phyloP scores from a whole-genome alignment of 2,797 vertebrate species.

The Pagetopsis macropterus region DNA sequence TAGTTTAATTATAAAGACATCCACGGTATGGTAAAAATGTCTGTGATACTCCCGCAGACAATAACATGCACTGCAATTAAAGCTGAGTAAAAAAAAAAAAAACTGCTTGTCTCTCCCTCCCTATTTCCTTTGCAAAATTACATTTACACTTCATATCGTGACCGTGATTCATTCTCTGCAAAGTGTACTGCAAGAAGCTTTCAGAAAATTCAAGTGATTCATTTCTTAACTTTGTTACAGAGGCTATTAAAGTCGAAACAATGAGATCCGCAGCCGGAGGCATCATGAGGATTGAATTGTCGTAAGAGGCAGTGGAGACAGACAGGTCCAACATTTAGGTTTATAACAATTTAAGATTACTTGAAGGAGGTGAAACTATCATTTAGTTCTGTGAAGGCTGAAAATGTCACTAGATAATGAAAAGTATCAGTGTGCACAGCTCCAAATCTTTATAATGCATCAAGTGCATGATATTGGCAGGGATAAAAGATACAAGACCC shows the following conservation, averaged over 20 bases:
- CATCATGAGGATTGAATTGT: constrained; percentile 21
- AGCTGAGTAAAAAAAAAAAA: constrained; percentile 4
- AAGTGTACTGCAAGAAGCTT: constrained; percentile 47
- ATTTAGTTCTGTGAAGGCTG: background rate
- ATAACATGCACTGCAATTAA: constrained; percentile 49
- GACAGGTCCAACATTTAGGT: constrained; percentile 20
- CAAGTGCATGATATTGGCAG: too few relatives aligned
- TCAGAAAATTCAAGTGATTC: constrained; percentile 58
- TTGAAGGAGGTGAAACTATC: constrained; percentile 5
- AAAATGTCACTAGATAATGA: background rate
- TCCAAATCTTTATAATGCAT: too few relatives aligned
- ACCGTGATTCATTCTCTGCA: constrained; percentile 45
- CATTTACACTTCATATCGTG: constrained; percentile 38
- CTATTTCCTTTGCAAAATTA: constrained; percentile 27
- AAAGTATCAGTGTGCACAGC: too few relatives aligned
- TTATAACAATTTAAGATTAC: constrained; percentile 12
- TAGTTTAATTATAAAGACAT: constrained; percentile 52
- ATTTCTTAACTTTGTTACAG: constrained; percentile 67
- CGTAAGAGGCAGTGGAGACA: constrained; percentile 35
- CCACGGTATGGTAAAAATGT: constrained; percentile 17
- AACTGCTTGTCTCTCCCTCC: background rate
- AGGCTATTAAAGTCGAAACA: constrained; percentile 64
- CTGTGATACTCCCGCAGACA: constrained; percentile 33
- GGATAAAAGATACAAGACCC: too few relatives aligned
- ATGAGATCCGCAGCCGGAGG: constrained; percentile 37